phyloP scores from a whole-genome alignment of 2,797 vertebrate species.

The Chanos chanos region DNA sequence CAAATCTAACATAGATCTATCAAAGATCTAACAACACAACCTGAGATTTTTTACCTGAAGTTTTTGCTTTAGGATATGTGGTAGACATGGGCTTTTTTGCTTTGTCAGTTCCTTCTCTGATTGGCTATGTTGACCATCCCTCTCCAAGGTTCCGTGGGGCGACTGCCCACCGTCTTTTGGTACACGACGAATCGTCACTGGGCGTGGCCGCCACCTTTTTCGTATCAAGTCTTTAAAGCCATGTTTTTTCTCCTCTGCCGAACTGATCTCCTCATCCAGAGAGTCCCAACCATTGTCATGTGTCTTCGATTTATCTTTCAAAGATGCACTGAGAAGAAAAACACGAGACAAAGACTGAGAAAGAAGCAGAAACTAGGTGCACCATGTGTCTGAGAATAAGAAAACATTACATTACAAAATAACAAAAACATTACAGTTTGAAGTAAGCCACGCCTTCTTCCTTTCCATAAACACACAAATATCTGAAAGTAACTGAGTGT shows the following conservation, averaged over 20 bases:
- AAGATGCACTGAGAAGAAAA: background rate
- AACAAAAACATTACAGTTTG: no score
- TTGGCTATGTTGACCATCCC: constrained; percentile 16
- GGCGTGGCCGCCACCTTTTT: constrained; percentile 51
- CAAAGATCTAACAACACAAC: no score
- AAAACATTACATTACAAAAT: background rate
- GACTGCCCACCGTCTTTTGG: constrained; percentile 36
- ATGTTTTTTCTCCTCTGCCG: constrained; percentile 67
- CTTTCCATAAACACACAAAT: no score
- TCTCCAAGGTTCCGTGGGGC: constrained; percentile 41
- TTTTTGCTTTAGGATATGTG: no score
- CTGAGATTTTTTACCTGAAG: no score
- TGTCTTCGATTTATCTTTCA: constrained; percentile 33
- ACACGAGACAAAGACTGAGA: background rate
- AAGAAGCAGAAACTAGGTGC: background rate
- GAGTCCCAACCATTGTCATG: constrained; percentile 45
- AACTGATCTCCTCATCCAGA: constrained; percentile 58
- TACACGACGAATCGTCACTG: background rate
- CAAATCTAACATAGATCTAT: no score
- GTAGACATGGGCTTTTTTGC: no score
- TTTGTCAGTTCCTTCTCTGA: background rate
- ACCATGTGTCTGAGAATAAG: background rate
- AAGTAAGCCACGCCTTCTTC: no score
- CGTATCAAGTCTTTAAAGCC: constrained; percentile 67
- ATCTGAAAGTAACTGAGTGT: no score